A percentile compares a stretch with the other conserved stretches of the same genome.
Conservation (phyloP, 2,113 vertebrate species). For the Mungos mungo region DNA sequence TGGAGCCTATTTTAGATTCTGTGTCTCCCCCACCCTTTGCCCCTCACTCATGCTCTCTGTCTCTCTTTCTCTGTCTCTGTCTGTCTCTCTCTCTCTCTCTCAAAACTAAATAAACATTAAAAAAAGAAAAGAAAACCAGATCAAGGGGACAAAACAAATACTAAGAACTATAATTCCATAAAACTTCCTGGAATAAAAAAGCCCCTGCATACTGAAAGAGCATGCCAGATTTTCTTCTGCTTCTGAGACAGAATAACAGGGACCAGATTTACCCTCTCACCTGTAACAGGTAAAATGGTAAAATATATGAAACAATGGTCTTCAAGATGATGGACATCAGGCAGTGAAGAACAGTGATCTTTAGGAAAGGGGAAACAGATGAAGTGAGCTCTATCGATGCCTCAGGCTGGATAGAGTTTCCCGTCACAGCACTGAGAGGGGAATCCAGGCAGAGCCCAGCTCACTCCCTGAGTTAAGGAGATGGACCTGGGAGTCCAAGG, state of each 20-base stretch:
- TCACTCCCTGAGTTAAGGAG: not conserved
- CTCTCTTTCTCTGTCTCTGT: too few relatives aligned
- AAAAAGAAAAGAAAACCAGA: not conserved
- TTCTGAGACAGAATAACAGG: not conserved
- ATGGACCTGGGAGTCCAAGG: not conserved
- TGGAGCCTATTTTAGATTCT: too few relatives aligned
- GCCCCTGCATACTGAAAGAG: not conserved
- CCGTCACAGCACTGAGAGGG: not conserved
- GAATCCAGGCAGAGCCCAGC: not conserved
- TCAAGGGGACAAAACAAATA: slow-evolving; percentile 7
- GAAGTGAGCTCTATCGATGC: not conserved
- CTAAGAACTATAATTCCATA: not conserved
- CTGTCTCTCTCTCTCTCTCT: too few relatives aligned
- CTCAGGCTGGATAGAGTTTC: not conserved
- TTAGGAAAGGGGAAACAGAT: not conserved
- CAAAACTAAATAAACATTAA: too few relatives aligned
- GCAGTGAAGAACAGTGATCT: not conserved
- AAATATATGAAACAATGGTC: not conserved
- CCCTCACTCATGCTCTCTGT: too few relatives aligned
- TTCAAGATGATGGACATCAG: not conserved
- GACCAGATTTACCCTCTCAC: not conserved
- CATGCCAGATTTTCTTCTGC: not conserved
- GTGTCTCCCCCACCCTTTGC: too few relatives aligned
- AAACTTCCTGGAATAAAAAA: not conserved
- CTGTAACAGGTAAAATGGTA: not conserved